These are phyloP conservation scores for Cyrtorhinus lividipennis DNA, from an alignment of 1,140 invertebrate genomes.

Conservation along the genomic window DNA sequence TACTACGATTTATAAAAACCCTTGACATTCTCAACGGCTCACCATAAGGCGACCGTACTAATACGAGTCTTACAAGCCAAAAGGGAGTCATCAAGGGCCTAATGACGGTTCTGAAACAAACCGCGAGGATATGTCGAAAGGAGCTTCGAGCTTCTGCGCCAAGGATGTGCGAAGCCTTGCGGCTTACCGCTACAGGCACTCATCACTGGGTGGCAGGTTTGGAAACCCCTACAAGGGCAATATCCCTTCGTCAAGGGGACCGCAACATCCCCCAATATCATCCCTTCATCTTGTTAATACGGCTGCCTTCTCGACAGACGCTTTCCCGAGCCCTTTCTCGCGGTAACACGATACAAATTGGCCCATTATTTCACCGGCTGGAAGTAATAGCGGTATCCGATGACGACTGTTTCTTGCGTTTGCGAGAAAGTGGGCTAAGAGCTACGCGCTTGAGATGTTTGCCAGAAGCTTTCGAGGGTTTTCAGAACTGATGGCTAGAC, in stretches of 20 bases:
- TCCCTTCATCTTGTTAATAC: slow-evolving; percentile 10
- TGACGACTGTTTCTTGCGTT: neutral
- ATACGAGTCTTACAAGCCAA: too few species aligned
- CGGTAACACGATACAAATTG: slow-evolving; percentile 1
- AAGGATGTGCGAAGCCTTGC: neutral
- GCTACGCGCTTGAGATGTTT: too few species aligned
- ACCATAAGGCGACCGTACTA: too few species aligned
- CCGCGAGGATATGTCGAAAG: too few species aligned
- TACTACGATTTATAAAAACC: too few species aligned
- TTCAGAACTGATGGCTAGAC: too few species aligned
- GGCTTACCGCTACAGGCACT: slow-evolving; percentile 6
- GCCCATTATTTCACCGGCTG: slow-evolving; percentile 5
- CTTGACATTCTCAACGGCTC: too few species aligned
- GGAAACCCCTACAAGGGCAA: slow-evolving; percentile 12
- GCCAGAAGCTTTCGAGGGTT: too few species aligned
- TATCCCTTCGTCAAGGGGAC: slow-evolving; percentile 13
- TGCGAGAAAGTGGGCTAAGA: neutral
- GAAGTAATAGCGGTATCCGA: neutral
- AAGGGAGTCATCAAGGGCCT: too few species aligned
- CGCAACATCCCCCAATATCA: slow-evolving; percentile 12
- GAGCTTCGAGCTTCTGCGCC: too few species aligned
- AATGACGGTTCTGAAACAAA: too few species aligned
- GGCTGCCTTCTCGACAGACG: neutral
- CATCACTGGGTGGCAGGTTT: neutral
- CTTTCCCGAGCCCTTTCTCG: neutral